phyloP scores from a whole-genome alignment of 1,140 invertebrate species.

The Aethina tumida region DNA sequence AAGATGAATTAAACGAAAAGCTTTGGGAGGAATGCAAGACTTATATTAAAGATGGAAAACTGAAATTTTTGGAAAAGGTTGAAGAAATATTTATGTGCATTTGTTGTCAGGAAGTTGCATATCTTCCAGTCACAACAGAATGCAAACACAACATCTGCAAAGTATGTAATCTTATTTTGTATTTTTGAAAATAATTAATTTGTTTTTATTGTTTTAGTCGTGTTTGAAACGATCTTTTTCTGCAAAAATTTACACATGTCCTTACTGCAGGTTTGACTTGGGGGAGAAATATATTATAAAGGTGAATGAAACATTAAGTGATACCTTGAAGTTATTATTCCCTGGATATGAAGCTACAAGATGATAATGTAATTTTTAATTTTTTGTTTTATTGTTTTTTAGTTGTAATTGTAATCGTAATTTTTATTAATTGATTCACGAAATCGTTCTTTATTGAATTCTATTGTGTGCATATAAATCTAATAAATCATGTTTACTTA shows the following conservation, averaged over 20 bases:
- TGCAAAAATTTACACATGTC: constrained; percentile 54
- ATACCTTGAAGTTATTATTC: constrained; percentile 23
- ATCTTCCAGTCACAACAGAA: constrained; percentile 60
- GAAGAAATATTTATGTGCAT: constrained; percentile 64
- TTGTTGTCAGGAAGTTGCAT: constrained; percentile 69
- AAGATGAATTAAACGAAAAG: constrained; percentile 47
- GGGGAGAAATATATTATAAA: constrained; percentile 43
- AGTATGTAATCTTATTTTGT: constrained; percentile 38
- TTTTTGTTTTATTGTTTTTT: too few relatives aligned
- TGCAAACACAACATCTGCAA: constrained; percentile 72
- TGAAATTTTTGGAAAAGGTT: constrained; percentile 53
- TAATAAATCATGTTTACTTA: too few relatives aligned
- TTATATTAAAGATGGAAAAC: constrained; percentile 39
- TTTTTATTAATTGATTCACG: too few relatives aligned
- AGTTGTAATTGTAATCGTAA: too few relatives aligned
- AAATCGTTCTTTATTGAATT: too few relatives aligned
- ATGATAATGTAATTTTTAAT: too few relatives aligned
- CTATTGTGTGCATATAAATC: too few relatives aligned
- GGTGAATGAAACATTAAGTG: constrained; percentile 46
- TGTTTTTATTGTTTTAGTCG: constrained; percentile 30
- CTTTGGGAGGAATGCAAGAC: constrained; percentile 54
- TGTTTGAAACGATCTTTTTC: constrained; percentile 62
- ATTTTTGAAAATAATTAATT: neutral
- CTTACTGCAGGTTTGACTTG: constrained; percentile 54
- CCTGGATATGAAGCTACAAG: constrained; percentile 27